Percentiles rank a stretch among this genome's conserved stretches.
phyloP scores from a whole-genome alignment of 2,113 vertebrate genomes.

The Chauna torquata region DNA sequence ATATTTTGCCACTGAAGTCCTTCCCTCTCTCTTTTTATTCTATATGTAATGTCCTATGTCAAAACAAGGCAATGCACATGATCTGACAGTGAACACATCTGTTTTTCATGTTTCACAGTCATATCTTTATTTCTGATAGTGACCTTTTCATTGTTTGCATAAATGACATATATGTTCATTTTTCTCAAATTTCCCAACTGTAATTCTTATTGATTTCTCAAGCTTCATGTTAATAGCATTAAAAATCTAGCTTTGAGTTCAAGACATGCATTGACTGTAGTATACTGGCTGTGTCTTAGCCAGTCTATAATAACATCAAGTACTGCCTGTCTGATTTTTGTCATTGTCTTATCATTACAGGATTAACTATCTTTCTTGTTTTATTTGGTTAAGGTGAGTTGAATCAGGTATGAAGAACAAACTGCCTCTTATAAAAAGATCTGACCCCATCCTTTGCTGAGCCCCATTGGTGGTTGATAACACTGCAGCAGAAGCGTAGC shows the following conservation, averaged over 20 bases:
- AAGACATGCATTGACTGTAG: neutral
- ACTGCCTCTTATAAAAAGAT: neutral
- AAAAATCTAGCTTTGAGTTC: neutral
- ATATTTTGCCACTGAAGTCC: neutral
- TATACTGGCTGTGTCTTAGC: neutral
- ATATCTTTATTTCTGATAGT: neutral
- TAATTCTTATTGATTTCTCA: constrained; percentile 1
- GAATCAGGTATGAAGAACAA: neutral
- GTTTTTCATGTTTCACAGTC: neutral
- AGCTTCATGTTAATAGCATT: neutral
- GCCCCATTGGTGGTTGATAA: neutral
- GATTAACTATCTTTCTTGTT: neutral
- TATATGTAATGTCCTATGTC: neutral
- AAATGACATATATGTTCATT: neutral
- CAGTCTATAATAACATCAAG: neutral
- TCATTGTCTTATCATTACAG: neutral
- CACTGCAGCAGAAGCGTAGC: neutral
- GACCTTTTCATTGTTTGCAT: neutral
- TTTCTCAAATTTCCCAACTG: neutral
- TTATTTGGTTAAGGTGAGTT: neutral
- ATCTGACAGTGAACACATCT: neutral
- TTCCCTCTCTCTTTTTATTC: neutral
- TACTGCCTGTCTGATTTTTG: neutral
- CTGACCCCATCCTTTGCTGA: neutral
- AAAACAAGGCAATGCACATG: neutral